Base-by-base conservation (phyloP, 2,888 invertebrate species). In the Scaptomyza reducta region DNA sequence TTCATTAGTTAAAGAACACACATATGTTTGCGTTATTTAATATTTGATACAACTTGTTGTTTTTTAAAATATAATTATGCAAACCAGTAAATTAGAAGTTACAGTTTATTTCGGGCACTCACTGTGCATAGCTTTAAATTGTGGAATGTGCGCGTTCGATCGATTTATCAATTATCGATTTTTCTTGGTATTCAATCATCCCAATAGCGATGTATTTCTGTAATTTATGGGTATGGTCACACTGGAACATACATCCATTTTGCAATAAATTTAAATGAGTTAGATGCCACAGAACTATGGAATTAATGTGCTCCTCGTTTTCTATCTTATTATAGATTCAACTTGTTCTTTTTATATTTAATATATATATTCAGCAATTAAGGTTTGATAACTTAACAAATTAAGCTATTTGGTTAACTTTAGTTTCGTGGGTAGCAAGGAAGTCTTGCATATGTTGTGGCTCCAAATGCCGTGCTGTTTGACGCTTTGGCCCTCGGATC, bases 391-490 rank as follows among this genome's bases (percentile, higher is more conserved):
- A 27, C 38, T 50, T 41, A 10, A 33, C 27, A 47, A 51, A 46
- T 6, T 38, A 6, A 5, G 42, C 35, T 63, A 14, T 33, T 35
- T n/a, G 5, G 25, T 27, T 16, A 6, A 31, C 11, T 16, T 31
- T 1, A 7, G 10, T 6, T 53, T 31, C n/a, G 41, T 7, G 9
- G 59, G 60, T 62, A 91, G 62, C 35, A 79, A 22, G 0, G 91
- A 92, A 1, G 79, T 75, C 49, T 68, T 89, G 65, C 92, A 92
- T 1, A 84, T 46, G 71, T 84, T 82, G 29, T 82, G 65, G 33
- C 78, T 76, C 91, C 91, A 91, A 42, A 89, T 74, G 41, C 91
- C 91, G 22, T 89, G 89, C 67, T 91, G 90, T 63, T 89, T 90
- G 29, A 89, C 46, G 13, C 58, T 63, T 45, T 87, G 88, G 1